Conservation (phyloP, 2,797 vertebrate genomes). For the Steatocranus sp. region DNA sequence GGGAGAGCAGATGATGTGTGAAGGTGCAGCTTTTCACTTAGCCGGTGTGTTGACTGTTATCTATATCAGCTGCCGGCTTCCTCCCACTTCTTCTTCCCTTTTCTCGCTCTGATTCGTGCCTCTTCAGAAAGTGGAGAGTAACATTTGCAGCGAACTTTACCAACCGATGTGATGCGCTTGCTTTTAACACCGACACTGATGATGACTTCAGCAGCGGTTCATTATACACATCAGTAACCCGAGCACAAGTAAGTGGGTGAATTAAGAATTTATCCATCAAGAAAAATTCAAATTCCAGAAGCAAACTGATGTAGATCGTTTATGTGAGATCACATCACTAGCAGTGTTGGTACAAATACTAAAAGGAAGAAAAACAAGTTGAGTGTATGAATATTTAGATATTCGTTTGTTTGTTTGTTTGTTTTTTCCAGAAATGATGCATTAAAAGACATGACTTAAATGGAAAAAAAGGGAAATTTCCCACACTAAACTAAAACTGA, state of each 20-base stretch:
- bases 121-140: background rate
- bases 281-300: background rate
- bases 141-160: background rate
- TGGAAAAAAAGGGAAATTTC: background rate
- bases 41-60: background rate
- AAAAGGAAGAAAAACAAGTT: background rate
- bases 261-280: background rate
- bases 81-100: background rate
- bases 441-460: background rate
- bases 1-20: conserved; percentile 14
- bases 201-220: background rate
- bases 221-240: background rate
- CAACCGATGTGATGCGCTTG: background rate
- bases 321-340: background rate
- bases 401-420: background rate
- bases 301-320: background rate
- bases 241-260: conserved; percentile 28
- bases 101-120: background rate
- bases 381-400: background rate
- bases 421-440: background rate
- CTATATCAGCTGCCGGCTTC: background rate
- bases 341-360: background rate
- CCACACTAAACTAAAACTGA: background rate
- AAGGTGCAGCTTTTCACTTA: background rate
- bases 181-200: background rate